Conservation (phyloP, 2,888 invertebrate species). For the Drosophila emarginata region DNA sequence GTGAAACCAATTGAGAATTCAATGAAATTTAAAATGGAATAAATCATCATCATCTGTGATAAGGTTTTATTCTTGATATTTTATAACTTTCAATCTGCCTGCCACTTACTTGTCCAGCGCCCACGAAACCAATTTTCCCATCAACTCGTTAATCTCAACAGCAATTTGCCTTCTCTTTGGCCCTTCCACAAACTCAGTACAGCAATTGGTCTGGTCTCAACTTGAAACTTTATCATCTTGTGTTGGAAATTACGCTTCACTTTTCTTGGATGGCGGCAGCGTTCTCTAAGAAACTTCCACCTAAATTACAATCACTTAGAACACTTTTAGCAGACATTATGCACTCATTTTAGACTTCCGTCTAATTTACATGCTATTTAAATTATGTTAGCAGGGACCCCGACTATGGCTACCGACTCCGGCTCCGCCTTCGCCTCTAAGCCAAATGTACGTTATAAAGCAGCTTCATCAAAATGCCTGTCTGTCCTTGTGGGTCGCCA, state of each 20-base stretch:
- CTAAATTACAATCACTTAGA: slow-evolving; percentile 78
- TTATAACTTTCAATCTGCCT: background rate
- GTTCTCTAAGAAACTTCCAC: slow-evolving; percentile 52
- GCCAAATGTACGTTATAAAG: slow-evolving; percentile 50
- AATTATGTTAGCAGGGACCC: slow-evolving; percentile 62
- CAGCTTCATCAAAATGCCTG: slow-evolving; percentile 74
- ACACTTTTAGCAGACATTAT: slow-evolving; percentile 75
- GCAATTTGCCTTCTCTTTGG: slow-evolving; percentile 8
- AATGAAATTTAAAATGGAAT: too few relatives aligned
- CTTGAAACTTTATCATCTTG: background rate
- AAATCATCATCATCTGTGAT: background rate
- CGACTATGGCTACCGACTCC: background rate
- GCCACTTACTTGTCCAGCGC: background rate
- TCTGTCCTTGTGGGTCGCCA: slow-evolving; percentile 17
- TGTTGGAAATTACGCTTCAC: slow-evolving; percentile 17
- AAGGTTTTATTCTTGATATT: background rate
- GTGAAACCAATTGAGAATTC: background rate
- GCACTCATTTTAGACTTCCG: slow-evolving; percentile 77
- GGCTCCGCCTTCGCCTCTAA: background rate
- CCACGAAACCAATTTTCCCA: slow-evolving; percentile 1
- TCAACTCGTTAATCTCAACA: slow-evolving; percentile 8
- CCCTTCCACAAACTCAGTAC: background rate
- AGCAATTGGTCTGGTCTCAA: slow-evolving; percentile 12
- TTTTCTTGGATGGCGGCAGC: slow-evolving; percentile 9
- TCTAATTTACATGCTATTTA: slow-evolving; percentile 78